These are phyloP conservation scores for Frieseomelitta varia DNA, from an alignment of 1,140 invertebrate genomes.

Conservation along the genomic window DNA sequence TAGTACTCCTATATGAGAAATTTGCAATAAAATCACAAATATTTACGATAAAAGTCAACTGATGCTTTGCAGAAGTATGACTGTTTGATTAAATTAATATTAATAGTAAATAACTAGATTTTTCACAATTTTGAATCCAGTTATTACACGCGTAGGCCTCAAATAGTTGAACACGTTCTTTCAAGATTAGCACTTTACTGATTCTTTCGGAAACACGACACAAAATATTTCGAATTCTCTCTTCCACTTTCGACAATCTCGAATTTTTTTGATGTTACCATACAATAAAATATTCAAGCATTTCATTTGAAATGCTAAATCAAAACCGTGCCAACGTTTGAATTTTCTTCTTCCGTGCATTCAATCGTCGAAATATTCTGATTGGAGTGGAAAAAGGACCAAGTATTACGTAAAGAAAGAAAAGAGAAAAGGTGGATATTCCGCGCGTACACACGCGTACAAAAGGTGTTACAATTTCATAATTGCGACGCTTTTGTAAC, in stretches of 20 bases:
- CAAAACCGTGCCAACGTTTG: neutral
- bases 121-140: no score
- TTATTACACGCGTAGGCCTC: no score
- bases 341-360: neutral
- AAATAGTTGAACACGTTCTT: no score
- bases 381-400: neutral
- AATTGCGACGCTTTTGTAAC: slow-evolving; percentile 35
- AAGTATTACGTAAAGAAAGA: neutral
- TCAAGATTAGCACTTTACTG: no score
- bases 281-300: neutral
- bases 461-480: slow-evolving; percentile 28
- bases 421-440: neutral
- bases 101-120: no score
- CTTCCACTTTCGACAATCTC: neutral
- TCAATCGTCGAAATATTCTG: neutral
- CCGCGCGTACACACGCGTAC: neutral
- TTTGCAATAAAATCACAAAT: neutral
- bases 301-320: neutral
- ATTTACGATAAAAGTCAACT: no score
- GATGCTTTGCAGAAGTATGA: neutral
- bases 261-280: neutral
- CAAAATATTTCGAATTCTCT: neutral
- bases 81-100: no score
- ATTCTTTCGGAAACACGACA: no score
- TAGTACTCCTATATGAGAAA: no score